Conservation (phyloP, 2,888 invertebrate species). For the Epistrophe eligans region DNA sequence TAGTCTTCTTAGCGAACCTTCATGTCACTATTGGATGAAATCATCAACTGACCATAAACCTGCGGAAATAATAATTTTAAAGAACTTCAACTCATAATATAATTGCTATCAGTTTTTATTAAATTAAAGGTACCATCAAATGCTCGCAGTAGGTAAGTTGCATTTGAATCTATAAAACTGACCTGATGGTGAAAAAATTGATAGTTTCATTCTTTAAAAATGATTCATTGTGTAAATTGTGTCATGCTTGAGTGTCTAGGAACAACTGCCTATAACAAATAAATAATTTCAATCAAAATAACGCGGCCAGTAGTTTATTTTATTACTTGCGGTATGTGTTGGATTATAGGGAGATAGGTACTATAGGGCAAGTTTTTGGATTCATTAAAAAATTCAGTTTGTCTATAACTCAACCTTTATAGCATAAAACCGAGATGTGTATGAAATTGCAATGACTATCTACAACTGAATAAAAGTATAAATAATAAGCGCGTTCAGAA, state of each 20-base stretch:
- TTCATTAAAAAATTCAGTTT: no score
- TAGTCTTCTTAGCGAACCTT: slow-evolving; percentile 13
- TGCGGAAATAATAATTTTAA: slow-evolving; percentile 9
- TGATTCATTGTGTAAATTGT: slow-evolving; percentile 31
- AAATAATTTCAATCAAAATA: slow-evolving; percentile 76
- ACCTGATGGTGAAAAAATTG: not conserved
- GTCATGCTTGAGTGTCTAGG: slow-evolving; percentile 69
- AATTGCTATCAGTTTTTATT: not conserved
- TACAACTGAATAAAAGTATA: no score
- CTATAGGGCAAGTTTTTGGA: no score
- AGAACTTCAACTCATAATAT: slow-evolving; percentile 26
- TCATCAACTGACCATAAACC: slow-evolving; percentile 44
- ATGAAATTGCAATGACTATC: no score
- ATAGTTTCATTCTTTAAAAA: slow-evolving; percentile 29
- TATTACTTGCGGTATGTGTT: not conserved
- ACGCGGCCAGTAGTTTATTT: slow-evolving; percentile 77
- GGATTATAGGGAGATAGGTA: no score
- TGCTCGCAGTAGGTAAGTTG: not conserved
- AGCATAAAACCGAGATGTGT: no score
- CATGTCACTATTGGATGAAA: slow-evolving; percentile 42
- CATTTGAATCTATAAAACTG: not conserved
- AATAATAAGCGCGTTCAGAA: no score
- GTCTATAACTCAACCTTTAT: no score
- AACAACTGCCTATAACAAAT: slow-evolving; percentile 44
- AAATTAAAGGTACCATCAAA: slow-evolving; percentile 3